Evolutionary conservation across 2,113 vertebrate genomes (phyloP), one percentile per base, ranked within the genome.

Genomic region (Percopsis transmontana): DNA sequence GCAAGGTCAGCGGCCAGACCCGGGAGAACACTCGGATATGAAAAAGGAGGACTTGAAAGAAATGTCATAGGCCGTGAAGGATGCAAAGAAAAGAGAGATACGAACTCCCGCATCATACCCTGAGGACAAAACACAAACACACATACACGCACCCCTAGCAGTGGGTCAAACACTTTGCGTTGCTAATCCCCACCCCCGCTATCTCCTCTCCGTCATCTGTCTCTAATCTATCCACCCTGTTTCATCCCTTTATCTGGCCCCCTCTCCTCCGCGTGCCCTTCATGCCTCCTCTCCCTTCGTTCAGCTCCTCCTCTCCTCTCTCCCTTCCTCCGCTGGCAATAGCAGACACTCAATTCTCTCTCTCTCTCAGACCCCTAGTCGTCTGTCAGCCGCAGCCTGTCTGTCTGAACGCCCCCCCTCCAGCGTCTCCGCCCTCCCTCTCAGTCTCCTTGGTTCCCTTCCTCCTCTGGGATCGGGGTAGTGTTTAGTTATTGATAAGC

Each of bases 401-500:
- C 47, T 4, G 2, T 24, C 44, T 72, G 60, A 66, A 66, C 54
- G 4, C 39, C 16, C 40, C 15, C 21, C 38, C 45, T 62, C 60
- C 38, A 24, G 2, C 47, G 14, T 8, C 23, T 6, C 5, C 27
- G 19, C 16, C 8, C 11, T 69, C 54, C 61, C 51, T 63, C 59
- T 39, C 56, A 15, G 8, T 10, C 56, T 24, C 44, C 42, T 39
- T 42, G 23, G 2, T 24, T 14, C 59, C 11, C 23, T 20, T 47
- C 33, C 47, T 45, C 51, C 41, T 10, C 1, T 21, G 72, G 58
- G 58, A 68, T 70, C 21, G 61, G 78, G 74, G 78, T 56, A 45
- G 68, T 85, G 51, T 87, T 81, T 68, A 86, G 70, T 83, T 82
- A 79, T 80, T 85, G 83, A 87, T 86, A 81, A 80, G 79, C 65